Percentiles rank a stretch among this genome's conserved stretches.
phyloP scores from a whole-genome alignment of 2,113 vertebrate genomes.

The Alosa alosa region DNA sequence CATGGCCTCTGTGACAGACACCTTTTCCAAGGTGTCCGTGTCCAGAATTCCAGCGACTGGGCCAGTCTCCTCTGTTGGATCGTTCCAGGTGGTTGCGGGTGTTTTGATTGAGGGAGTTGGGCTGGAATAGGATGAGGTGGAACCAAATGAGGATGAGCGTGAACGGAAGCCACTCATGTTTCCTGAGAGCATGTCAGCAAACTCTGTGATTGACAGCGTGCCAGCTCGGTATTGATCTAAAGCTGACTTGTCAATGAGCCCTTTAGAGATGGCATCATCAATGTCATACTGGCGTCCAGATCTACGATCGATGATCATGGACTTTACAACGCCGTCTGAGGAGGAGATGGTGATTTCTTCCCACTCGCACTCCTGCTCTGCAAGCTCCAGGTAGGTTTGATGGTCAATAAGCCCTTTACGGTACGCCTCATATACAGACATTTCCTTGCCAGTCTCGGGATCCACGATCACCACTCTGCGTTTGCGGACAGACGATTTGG shows the following conservation, averaged over 20 bases:
- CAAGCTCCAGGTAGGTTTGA: conserved; percentile 92
- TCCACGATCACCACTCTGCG: conserved; percentile 95
- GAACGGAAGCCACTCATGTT: conserved; percentile 87
- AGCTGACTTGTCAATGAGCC: conserved; percentile 87
- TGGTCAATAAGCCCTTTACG: conserved; percentile 97
- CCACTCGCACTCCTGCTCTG: conserved; percentile 98
- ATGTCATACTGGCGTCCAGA: conserved; percentile 97
- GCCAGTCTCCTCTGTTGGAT: conserved; percentile 88
- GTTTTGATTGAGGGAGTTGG: conserved; percentile 74
- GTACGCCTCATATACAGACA: conserved; percentile 96
- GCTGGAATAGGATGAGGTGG: conserved; percentile 85
- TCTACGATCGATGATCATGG: conserved; percentile 92
- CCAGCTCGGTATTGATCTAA: conserved; percentile 93
- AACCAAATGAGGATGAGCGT: conserved; percentile 90
- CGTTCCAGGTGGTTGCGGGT: conserved; percentile 81
- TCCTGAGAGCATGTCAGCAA: conserved; percentile 95
- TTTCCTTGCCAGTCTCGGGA: conserved; percentile 94
- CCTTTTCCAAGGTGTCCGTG: conserved; percentile 95
- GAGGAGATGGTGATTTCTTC: conserved; percentile 97
- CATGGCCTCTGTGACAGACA: conserved; percentile 94
- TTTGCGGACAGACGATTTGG: conserved; percentile 96
- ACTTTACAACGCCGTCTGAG: conserved; percentile 90
- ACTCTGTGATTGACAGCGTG: conserved; percentile 92
- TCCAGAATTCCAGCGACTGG: conserved; percentile 94
- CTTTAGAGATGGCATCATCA: conserved; percentile 86